phyloP scores from a whole-genome alignment of 2,888 invertebrate genomes.

The Abscondita cerata region DNA sequence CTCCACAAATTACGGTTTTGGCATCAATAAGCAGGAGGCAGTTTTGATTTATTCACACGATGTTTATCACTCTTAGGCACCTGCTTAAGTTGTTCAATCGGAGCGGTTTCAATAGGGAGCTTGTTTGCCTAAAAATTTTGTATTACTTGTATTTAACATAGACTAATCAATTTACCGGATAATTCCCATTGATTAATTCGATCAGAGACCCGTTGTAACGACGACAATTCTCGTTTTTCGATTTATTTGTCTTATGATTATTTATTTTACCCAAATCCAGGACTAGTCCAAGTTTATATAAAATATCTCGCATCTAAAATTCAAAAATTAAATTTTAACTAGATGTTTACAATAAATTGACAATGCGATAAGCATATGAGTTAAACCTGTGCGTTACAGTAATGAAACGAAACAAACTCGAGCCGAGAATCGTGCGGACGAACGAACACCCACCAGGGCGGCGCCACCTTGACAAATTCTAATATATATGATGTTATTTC shows the following conservation, averaged over 20 bases:
- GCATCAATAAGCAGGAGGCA: conserved; percentile 91
- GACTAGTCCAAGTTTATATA: neutral
- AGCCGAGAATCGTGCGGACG: too few relatives aligned
- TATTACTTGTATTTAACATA: neutral
- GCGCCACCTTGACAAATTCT: too few relatives aligned
- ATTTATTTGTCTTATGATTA: neutral
- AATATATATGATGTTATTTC: too few relatives aligned
- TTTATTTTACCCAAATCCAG: neutral
- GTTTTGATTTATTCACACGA: conserved; percentile 67
- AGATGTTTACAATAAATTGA: too few relatives aligned
- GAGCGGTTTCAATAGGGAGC: neutral
- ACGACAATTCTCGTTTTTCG: neutral
- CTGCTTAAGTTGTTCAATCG: neutral
- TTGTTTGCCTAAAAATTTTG: neutral
- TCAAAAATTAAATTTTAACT: too few relatives aligned
- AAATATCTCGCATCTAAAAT: too few relatives aligned
- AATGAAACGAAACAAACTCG: too few relatives aligned
- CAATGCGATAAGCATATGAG: too few relatives aligned
- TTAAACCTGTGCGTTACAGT: too few relatives aligned
- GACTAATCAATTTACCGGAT: too few relatives aligned
- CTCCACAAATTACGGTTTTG: conserved; percentile 81
- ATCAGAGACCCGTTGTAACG: neutral
- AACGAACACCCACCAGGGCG: too few relatives aligned
- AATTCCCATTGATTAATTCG: neutral
- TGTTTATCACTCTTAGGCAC: conserved; percentile 48